Percentiles rank a stretch among this genome's conserved stretches.
These are phyloP conservation scores for Botia kubotai DNA, from an alignment of 2,797 vertebrate species.

Conservation along the genomic window DNA sequence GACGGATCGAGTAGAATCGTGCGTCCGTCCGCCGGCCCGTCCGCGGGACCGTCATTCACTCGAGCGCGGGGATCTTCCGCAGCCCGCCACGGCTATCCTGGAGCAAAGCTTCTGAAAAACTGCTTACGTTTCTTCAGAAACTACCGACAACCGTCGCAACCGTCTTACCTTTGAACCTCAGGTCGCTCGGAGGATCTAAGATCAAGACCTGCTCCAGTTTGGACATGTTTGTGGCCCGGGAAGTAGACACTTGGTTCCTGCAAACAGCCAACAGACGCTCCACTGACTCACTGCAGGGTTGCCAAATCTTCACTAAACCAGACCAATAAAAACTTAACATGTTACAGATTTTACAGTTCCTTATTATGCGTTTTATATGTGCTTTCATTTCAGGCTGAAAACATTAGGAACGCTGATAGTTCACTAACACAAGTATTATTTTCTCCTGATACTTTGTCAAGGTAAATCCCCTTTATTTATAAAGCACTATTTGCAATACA, in stretches of 20 bases:
- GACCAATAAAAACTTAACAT: no score
- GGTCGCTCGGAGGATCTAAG: conserved; percentile 91
- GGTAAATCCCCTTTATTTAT: no score
- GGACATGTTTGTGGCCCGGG: conserved; percentile 79
- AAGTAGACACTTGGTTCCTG: conserved; percentile 64
- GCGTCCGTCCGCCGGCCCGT: not conserved
- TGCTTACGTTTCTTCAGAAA: not conserved
- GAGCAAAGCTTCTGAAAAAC: conserved; percentile 47
- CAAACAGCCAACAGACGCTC: conserved; percentile 65
- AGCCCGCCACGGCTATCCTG: no score
- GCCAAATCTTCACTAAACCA: not conserved
- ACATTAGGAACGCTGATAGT: no score
- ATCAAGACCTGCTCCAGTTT: conserved; percentile 90
- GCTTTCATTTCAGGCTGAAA: no score
- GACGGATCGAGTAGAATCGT: not conserved
- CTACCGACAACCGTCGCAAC: not conserved
- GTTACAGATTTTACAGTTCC: no score
- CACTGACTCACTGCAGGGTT: conserved; percentile 65
- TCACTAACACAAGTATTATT: no score
- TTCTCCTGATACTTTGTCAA: no score
- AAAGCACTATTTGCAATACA: no score
- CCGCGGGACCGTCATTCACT: conserved; percentile 62
- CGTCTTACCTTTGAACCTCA: conserved; percentile 93
- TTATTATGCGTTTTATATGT: no score
- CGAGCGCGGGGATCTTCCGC: conserved; percentile 66